Evolutionary conservation across 2,797 vertebrate species (phyloP), one percentile per base, ranked within the genome.

Genomic region (Tachyglossus aculeatus): DNA sequence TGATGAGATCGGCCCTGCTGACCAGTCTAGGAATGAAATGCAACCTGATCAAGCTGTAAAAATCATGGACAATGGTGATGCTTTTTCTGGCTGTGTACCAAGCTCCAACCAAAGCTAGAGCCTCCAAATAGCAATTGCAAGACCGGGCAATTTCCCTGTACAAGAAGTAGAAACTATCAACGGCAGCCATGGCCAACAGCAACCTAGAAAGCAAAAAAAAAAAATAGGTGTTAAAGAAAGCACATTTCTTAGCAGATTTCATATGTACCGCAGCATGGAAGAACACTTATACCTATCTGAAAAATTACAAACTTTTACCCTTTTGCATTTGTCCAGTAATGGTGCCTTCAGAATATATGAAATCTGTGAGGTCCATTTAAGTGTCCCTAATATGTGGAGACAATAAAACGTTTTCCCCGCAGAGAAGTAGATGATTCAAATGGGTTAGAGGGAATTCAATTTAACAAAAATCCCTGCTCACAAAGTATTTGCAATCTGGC

Each of bases 121-220:
- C 91, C 74, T 99, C 97, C 3, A 94, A 5, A 27, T 96, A 96
- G 53, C 88, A 90, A 51, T 66, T 91, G 79, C 96, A 99, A 5
- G 96, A 95, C 44, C 91, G 92, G 72, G 94, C 93, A 15, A 98
- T 91, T 85, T 99, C 95, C 80, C 90, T 89, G 78, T 95, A 97
- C 83, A 99, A 78, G 24, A 98, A 83, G 50, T 91, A 87, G 83
- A 99, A 99, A 75, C 91, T 96, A 92, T 99, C 98, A 27, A 98
- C 98, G 0, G 96, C 95, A 69, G 98, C 97, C 97, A 99, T 99
- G 78, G 39, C 60, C 41, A 74, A 1, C 13, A 36, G 9, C 37
- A 51, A 53, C 73, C 91, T 93, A 63, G 6, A 22, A 40, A 18
- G 19, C 56, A 27, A 62, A 12, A 9, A 12, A 16, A 14, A 8